Evolutionary conservation across 2,797 vertebrate genomes (phyloP).

Genomic region (Silurus aristotelis): DNA sequence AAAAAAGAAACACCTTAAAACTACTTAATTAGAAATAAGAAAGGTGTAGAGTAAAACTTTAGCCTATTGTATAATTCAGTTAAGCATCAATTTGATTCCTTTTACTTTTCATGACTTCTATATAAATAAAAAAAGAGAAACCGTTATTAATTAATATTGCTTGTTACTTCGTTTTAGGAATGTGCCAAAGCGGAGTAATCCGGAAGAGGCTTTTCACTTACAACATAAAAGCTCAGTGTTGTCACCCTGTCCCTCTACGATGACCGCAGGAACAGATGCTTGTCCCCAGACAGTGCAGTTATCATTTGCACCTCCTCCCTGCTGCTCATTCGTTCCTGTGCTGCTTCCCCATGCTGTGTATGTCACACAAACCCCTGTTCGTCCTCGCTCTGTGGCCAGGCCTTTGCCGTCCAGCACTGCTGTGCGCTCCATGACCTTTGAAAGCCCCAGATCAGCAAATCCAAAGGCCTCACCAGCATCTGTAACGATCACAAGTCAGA

Average conservation of each 20-base stretch:
- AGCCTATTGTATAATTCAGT: neutral
- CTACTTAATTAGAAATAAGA: neutral
- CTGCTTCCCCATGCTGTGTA: slow-evolving; percentile 85
- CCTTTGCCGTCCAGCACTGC: slow-evolving; percentile 78
- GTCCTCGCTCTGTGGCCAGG: slow-evolving; percentile 65
- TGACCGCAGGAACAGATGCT: slow-evolving; percentile 56
- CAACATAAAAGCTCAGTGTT: slow-evolving; percentile 25
- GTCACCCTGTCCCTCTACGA: slow-evolving; percentile 50
- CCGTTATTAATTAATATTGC: neutral
- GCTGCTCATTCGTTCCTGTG: slow-evolving; percentile 79
- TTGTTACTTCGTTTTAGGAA: slow-evolving; percentile 66
- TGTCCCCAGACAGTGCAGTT: slow-evolving; percentile 52
- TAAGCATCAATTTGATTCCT: neutral
- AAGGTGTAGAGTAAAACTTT: neutral
- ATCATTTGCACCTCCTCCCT: slow-evolving; percentile 68
- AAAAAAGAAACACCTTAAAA: slow-evolving; percentile 46
- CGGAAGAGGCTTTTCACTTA: slow-evolving; percentile 39
- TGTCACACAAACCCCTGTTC: slow-evolving; percentile 77
- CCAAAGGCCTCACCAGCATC: slow-evolving; percentile 22
- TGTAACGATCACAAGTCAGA: neutral
- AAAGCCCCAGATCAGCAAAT: slow-evolving; percentile 62
- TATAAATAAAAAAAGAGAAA: neutral
- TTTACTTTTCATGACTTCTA: neutral
- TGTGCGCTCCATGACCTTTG: slow-evolving; percentile 79
- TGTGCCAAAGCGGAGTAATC: slow-evolving; percentile 58